Evolutionary conservation across 2,888 invertebrate genomes (phyloP).

Genomic region (Nomada flava): DNA sequence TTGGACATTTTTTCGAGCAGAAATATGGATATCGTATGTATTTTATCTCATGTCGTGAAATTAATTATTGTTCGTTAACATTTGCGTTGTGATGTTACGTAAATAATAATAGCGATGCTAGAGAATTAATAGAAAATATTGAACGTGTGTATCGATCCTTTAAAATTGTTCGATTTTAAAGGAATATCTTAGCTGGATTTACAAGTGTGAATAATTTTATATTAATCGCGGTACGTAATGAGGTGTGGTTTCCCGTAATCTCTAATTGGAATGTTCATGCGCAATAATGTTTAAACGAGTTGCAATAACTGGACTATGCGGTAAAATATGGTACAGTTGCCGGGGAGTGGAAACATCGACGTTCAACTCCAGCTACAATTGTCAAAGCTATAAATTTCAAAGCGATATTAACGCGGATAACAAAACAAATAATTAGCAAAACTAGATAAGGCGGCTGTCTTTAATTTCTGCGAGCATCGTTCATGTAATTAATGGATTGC

Average conservation of each 20-base stretch:
- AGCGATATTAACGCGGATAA: conserved; percentile 56
- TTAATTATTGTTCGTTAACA: background rate
- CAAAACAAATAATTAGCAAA: conserved; percentile 54
- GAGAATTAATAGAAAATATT: too few species aligned
- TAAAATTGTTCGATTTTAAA: background rate
- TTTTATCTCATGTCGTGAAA: background rate
- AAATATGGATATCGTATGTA: too few species aligned
- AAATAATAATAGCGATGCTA: too few species aligned
- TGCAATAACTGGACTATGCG: conserved; percentile 43
- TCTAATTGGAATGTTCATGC: background rate
- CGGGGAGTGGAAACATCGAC: conserved; percentile 18
- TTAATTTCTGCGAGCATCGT: background rate
- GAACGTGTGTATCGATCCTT: too few species aligned
- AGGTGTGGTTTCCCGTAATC: background rate
- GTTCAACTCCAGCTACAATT: conserved; percentile 35
- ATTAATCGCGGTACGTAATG: background rate
- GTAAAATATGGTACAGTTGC: conserved; percentile 32
- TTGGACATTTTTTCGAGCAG: too few species aligned
- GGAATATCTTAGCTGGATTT: too few species aligned
- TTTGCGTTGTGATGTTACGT: too few species aligned
- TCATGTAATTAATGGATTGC: background rate
- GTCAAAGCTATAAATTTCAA: conserved; percentile 63
- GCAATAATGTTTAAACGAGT: conserved; percentile 36
- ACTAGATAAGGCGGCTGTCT: conserved; percentile 25
- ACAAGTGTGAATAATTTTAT: background rate